Conservation (phyloP, 2,113 vertebrate species). For the Onychostoma macrolepis region DNA sequence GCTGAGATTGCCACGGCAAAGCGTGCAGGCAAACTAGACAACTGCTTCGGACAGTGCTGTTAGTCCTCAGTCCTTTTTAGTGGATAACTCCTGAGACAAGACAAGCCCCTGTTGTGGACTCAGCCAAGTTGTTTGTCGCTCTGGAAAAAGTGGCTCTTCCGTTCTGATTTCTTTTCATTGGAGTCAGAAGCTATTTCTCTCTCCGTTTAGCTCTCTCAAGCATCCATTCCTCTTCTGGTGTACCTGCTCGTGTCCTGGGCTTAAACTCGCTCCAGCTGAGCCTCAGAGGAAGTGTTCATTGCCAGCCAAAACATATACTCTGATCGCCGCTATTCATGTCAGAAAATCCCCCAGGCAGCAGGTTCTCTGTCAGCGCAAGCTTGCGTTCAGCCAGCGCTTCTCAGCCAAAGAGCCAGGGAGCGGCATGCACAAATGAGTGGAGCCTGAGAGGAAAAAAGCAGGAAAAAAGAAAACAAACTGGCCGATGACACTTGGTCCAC, state of each 20-base stretch:
- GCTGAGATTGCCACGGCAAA: constrained; percentile 39
- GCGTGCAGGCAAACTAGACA: not conserved
- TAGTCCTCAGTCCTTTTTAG: constrained; percentile 1
- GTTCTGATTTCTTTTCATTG: constrained; percentile 35
- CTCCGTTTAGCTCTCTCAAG: constrained; percentile 38
- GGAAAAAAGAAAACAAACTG: constrained; percentile 23
- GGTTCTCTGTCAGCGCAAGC: constrained; percentile 71
- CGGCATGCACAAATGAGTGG: constrained; percentile 43
- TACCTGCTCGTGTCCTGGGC: constrained; percentile 58
- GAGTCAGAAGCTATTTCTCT: constrained; percentile 27
- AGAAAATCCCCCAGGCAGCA: constrained; percentile 69
- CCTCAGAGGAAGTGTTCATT: constrained; percentile 60
- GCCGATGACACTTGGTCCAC: constrained; percentile 28
- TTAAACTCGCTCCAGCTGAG: constrained; percentile 56
- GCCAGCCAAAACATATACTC: constrained; percentile 68
- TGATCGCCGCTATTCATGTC: constrained; percentile 62
- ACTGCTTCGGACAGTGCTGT: not conserved
- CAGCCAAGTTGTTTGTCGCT: constrained; percentile 40
- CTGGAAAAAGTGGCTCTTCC: constrained; percentile 19
- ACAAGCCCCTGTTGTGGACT: constrained; percentile 20
- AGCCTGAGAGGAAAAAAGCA: constrained; percentile 18
- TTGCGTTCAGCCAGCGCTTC: constrained; percentile 51
- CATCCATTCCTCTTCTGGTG: constrained; percentile 62
- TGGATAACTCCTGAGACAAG: constrained; percentile 18
- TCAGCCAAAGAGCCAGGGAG: constrained; percentile 47